Percentiles rank a stretch among this genome's conserved stretches.
These are phyloP conservation scores for Dermochelys coriacea DNA, from an alignment of 2,797 vertebrate species.

Conservation along the genomic window DNA sequence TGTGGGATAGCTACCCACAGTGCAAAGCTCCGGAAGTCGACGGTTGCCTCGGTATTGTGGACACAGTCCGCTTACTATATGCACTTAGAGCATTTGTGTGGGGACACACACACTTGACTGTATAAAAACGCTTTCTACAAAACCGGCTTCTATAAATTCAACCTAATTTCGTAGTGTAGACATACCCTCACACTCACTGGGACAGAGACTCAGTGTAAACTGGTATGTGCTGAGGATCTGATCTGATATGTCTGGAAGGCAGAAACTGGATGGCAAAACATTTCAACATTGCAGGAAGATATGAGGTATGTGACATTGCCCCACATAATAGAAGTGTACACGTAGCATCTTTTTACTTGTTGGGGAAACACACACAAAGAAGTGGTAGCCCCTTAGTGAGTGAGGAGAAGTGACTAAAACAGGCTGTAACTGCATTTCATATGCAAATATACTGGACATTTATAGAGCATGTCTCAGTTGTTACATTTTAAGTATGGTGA, in stretches of 20 bases:
- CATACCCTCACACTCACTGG: neutral
- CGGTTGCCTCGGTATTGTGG: no score
- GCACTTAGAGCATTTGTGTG: no score
- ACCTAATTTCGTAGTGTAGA: no score
- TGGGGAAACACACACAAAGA: neutral
- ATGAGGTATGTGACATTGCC: neutral
- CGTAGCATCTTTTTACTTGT: neutral
- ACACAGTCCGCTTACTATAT: no score
- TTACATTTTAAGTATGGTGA: neutral
- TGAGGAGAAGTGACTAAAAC: neutral
- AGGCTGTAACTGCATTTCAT: slow-evolving; percentile 14
- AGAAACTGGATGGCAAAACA: neutral
- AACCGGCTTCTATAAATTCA: no score
- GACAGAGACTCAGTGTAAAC: neutral
- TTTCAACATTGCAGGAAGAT: neutral
- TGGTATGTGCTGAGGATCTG: neutral
- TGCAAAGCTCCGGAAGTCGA: no score
- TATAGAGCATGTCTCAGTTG: neutral
- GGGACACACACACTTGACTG: no score
- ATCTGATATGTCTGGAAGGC: neutral
- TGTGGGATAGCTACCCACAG: no score
- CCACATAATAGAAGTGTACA: neutral
- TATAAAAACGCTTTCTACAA: no score
- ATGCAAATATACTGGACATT: neutral
- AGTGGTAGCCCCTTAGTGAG: slow-evolving; percentile 7